Conservation (phyloP, 2,888 invertebrate genomes). For the Disparrhopalites patrizii region DNA sequence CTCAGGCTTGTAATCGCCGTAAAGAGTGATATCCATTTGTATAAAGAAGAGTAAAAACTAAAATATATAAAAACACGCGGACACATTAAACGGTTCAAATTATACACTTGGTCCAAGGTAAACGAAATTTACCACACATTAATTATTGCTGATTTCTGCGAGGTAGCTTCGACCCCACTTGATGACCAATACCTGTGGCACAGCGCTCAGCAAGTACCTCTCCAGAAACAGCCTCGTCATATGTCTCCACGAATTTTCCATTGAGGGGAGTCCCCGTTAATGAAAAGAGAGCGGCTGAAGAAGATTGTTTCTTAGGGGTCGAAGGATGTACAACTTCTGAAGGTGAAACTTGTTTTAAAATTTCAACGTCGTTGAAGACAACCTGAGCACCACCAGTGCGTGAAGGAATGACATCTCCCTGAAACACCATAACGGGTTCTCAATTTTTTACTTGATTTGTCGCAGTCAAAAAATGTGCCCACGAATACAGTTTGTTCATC, state of each 20-base stretch:
- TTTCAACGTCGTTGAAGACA: slow-evolving; percentile 89
- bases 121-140: not conserved
- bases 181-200: slow-evolving; percentile 26
- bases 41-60: no score
- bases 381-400: slow-evolving; percentile 93
- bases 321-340: not conserved
- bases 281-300: not conserved
- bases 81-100: no score
- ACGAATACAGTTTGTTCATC: not conserved
- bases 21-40: no score
- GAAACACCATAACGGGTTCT: no score
- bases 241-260: slow-evolving; percentile 4
- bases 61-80: not conserved
- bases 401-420: slow-evolving; percentile 90
- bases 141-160: no score
- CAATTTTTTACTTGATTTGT: no score
- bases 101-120: not conserved
- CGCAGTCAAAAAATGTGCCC: no score
- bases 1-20: no score
- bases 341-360: slow-evolving; percentile 29
- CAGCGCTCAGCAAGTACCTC: slow-evolving; percentile 18
- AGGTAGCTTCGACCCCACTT: slow-evolving; percentile 6
- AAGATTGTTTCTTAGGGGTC: slow-evolving; percentile 8
- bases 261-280: not conserved
- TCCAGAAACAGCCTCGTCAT: slow-evolving; percentile 12